Conservation (phyloP, 2,113 vertebrate species). For the Saccopteryx leptura region DNA sequence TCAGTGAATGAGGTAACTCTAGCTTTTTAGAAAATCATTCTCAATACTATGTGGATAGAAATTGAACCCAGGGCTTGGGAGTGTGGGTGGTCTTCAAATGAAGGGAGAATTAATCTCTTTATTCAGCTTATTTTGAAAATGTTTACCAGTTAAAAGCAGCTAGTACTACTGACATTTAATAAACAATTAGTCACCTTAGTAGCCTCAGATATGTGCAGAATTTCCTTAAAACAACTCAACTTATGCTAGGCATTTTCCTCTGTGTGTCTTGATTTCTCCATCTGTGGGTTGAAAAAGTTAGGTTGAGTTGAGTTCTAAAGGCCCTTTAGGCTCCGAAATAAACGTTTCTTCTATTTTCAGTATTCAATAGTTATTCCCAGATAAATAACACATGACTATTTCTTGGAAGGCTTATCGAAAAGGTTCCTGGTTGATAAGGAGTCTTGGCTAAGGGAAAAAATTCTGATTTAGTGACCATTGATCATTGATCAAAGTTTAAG, state of each 20-base stretch:
- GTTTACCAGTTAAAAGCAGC: constrained; percentile 36
- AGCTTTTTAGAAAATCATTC: constrained; percentile 55
- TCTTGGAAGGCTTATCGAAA: not conserved
- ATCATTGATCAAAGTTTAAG: constrained; percentile 21
- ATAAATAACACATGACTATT: constrained; percentile 25
- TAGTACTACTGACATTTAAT: constrained; percentile 44
- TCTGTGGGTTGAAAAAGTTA: not conserved
- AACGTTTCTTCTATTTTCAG: constrained; percentile 33
- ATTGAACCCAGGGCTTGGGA: not conserved
- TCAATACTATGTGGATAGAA: constrained; percentile 5
- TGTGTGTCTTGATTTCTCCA: not conserved
- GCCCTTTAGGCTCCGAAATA: not conserved
- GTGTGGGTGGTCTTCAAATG: not conserved
- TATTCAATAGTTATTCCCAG: constrained; percentile 33
- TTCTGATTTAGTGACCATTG: constrained; percentile 3
- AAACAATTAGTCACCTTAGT: constrained; percentile 51
- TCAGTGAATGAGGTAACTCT: constrained; percentile 34
- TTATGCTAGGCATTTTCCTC: not conserved
- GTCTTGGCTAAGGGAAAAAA: not conserved
- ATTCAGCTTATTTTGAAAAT: constrained; percentile 55
- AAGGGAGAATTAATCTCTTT: constrained; percentile 3
- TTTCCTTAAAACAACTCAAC: constrained; percentile 52
- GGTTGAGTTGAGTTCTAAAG: constrained; percentile 20
- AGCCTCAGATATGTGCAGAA: constrained; percentile 45
- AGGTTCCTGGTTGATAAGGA: not conserved